phyloP scores from a whole-genome alignment of 1,140 invertebrate genomes.

The Zophobas atratus region DNA sequence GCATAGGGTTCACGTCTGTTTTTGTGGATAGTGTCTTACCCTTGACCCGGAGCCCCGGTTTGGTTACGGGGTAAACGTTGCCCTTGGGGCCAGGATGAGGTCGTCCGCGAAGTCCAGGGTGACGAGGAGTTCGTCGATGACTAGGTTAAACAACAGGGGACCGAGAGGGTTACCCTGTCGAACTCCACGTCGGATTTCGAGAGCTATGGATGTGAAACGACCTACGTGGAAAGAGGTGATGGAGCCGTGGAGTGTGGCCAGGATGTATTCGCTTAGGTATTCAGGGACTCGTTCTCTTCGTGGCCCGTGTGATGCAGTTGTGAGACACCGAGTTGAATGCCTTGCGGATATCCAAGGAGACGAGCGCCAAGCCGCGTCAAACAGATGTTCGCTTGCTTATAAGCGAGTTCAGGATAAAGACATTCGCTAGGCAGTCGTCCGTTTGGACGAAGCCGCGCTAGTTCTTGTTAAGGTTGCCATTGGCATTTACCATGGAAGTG shows the following conservation, averaged over 20 bases:
- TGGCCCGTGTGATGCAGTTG: constrained; percentile 54
- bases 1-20: too few species aligned
- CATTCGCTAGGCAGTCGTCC: constrained; percentile 63
- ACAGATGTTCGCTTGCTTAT: constrained; percentile 57
- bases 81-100: too few species aligned
- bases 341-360: constrained; percentile 62
- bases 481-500: constrained; percentile 56
- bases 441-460: constrained; percentile 62
- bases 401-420: constrained; percentile 59
- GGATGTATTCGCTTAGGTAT: constrained; percentile 45
- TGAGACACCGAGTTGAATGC: constrained; percentile 65
- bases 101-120: too few species aligned
- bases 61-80: too few species aligned
- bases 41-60: too few species aligned
- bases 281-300: constrained; percentile 54
- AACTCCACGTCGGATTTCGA: too few species aligned
- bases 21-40: too few species aligned
- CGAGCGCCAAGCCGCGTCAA: constrained; percentile 58
- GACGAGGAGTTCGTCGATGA: too few species aligned
- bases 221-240: constrained; percentile 50
- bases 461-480: constrained; percentile 56
- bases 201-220: too few species aligned
- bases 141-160: too few species aligned
- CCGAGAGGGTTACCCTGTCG: too few species aligned
- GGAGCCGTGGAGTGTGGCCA: constrained; percentile 14